Conservation (phyloP, 2,113 vertebrate species). For the Mustela nigripes region DNA sequence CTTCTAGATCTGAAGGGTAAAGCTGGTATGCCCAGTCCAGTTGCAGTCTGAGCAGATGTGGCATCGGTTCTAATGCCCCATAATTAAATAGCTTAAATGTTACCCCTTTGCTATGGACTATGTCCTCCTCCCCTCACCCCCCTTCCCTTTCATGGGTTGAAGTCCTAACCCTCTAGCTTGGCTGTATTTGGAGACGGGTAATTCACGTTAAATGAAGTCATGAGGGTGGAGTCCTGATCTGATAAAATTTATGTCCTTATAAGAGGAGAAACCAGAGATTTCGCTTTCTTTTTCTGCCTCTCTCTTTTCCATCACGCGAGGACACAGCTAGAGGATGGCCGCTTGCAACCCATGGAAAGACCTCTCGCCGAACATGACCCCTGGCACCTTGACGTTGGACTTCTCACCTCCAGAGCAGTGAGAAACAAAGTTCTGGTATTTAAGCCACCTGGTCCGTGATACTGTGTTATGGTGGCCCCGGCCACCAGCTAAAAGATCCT, state of each 20-base stretch:
- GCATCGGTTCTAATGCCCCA: not conserved
- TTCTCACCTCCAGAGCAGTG: not conserved
- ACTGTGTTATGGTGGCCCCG: not conserved
- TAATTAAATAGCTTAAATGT: constrained; percentile 19
- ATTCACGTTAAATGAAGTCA: not conserved
- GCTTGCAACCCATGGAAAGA: not conserved
- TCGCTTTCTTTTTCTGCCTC: not conserved
- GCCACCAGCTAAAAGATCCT: not conserved
- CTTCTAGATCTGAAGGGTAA: not conserved
- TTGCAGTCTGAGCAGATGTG: not conserved
- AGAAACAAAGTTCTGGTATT: not conserved
- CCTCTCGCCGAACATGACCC: not conserved
- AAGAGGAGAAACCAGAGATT: not conserved
- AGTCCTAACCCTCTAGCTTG: not conserved
- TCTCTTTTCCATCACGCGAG: not conserved
- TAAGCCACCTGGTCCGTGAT: not conserved
- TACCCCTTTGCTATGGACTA: not conserved
- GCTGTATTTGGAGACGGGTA: not conserved
- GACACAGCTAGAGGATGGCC: not conserved
- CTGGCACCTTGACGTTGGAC: not conserved
- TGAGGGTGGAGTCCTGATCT: not conserved
- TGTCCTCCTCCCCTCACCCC: no score
- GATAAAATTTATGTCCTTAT: not conserved
- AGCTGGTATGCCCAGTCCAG: not conserved
- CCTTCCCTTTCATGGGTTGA: not conserved